Percentiles rank a stretch among this genome's conserved stretches.
Conservation (phyloP, 2,797 vertebrate species). For the Melanotaenia boesemani region DNA sequence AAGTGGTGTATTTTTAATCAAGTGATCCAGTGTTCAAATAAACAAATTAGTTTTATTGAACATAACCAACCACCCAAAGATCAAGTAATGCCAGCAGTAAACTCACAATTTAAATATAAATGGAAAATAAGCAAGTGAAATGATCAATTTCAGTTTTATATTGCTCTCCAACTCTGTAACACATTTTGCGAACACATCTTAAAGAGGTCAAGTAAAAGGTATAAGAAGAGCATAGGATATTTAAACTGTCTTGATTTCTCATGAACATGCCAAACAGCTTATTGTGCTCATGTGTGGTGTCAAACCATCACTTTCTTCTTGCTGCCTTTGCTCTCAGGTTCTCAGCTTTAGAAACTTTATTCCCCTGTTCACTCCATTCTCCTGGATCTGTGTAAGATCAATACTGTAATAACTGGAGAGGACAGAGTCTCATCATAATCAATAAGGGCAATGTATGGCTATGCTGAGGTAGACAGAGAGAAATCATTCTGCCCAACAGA, state of each 20-base stretch:
- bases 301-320: constrained; percentile 24
- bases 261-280: constrained; percentile 18
- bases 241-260: constrained; percentile 23
- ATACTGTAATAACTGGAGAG: constrained; percentile 83
- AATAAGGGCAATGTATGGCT: constrained; percentile 74
- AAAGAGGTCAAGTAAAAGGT: not conserved
- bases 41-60: not conserved
- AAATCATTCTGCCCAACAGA: constrained; percentile 76
- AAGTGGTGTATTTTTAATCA: too few relatives aligned
- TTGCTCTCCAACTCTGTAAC: not conserved
- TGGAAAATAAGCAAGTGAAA: too few relatives aligned
- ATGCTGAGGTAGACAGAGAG: constrained; percentile 71
- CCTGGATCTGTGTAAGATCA: constrained; percentile 70
- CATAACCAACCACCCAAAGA: not conserved
- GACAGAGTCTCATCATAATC: constrained; percentile 80
- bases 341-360: constrained; percentile 43
- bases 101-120: not conserved
- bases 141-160: too few relatives aligned
- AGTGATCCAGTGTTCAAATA: too few relatives aligned
- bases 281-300: constrained; percentile 25
- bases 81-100: not conserved
- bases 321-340: constrained; percentile 25
- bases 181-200: not conserved
- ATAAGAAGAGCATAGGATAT: constrained; percentile 4
- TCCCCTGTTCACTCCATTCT: constrained; percentile 47